Evolutionary conservation across 1,140 invertebrate genomes (phyloP).

Genomic region (Panulirus ornatus): DNA sequence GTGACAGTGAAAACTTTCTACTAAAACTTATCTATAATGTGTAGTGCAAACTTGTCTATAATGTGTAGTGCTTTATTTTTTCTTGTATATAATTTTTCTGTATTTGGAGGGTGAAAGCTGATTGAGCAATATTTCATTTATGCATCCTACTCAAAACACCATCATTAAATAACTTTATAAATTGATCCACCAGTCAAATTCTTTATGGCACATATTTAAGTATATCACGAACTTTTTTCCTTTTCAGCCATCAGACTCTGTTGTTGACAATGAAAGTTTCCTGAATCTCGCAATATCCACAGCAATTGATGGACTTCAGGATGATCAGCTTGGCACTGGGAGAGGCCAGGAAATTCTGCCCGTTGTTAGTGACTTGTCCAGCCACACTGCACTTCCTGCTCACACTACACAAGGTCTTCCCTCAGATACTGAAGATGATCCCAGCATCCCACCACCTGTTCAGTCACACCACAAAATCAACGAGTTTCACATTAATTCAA

Average conservation of each 20-base stretch:
- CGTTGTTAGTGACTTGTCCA: conserved; percentile 19
- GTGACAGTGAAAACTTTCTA: no score
- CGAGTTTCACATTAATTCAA: conserved; percentile 48
- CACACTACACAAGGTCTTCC: conserved; percentile 16
- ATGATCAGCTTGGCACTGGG: conserved; percentile 38
- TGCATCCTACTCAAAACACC: no score
- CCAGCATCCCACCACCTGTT: not conserved
- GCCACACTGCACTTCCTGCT: conserved; percentile 18
- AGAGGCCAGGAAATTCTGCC: conserved; percentile 38
- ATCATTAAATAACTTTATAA: no score
- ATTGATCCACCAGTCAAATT: not conserved
- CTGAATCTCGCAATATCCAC: conserved; percentile 78
- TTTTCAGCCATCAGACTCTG: conserved; percentile 75
- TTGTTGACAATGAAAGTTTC: conserved; percentile 77
- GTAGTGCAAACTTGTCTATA: no score
- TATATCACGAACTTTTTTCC: conserved; percentile 25
- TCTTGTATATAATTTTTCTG: not conserved
- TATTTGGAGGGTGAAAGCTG: not conserved
- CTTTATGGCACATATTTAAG: not conserved
- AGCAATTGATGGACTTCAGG: conserved; percentile 77
- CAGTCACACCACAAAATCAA: conserved; percentile 45
- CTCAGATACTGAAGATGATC: conserved; percentile 41
- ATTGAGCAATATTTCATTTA: conserved; percentile 25
- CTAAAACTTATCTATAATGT: no score
- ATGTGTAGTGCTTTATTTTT: not conserved